Base-by-base conservation (phyloP, 2,888 invertebrate genomes). In the Eucriotettix oculatus region DNA sequence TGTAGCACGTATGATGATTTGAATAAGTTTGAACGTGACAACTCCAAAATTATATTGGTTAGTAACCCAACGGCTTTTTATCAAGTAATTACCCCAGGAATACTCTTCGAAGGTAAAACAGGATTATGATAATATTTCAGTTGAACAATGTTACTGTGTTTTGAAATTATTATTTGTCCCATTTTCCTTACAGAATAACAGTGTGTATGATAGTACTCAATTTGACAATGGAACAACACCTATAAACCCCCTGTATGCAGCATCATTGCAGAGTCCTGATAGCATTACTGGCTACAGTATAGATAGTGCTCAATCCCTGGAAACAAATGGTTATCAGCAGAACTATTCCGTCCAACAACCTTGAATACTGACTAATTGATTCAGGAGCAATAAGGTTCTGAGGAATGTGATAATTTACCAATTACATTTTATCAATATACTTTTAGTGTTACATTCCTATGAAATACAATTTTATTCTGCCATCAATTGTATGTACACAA, bases 181-280 rank as follows among this genome's bases (percentile, higher is more conserved):
- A 14, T 41, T 56, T 68, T 69, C 70, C 68, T 73, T 74, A 60
- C 75, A 85, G 83, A 84, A 82, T 68, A 83, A 84, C 76, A 83
- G 83, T 70, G 81, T 84, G 61, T 85, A 85, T 70, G 85, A 85
- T 73, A 85, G 84, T 69, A 85, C 85, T 60, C 77, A 85, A 65
- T 84, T 85, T 72, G 83, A 83, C 69, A 80, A 79, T 29, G 81
- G 80, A 64, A 72, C 79, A 9, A 82, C 83, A 1, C 83, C 84
- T 1, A 78, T 81, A 74, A 82, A 84, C 68, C 83, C 83, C 0
- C 75, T 80, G 44, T 84, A 85, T 71, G 82, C 83, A 66, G 84
- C 85, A 16, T 85, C 85, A 1, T 75, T 85, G 11, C 85, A 85
- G 70, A 85, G 84, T 69, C 85, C 85, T 42, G 85, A 85, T 72